phyloP scores from a whole-genome alignment of 2,797 vertebrate species.

The Emydoidea blandingii region DNA sequence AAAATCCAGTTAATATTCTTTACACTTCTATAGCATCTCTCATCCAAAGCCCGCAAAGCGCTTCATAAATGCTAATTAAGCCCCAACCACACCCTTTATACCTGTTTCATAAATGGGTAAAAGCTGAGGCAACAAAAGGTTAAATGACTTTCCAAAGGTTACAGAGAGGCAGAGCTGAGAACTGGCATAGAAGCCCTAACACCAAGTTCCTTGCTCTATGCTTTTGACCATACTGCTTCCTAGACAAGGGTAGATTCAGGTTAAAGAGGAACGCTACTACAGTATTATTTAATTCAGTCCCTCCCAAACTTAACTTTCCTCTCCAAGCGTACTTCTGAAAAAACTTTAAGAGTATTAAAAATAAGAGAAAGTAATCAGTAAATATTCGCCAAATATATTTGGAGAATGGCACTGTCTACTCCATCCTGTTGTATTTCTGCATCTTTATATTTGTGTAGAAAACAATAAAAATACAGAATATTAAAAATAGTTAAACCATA shows the following conservation, averaged over 20 bases:
- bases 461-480: not conserved
- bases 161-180: not conserved
- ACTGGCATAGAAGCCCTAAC: not conserved
- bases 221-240: constrained; percentile 25
- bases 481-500: not conserved
- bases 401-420: not conserved
- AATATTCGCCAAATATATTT: accelerated
- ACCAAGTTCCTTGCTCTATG: not conserved
- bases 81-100: not conserved
- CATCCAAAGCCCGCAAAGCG: not conserved
- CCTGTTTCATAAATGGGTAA: not conserved
- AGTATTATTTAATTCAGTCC: constrained; percentile 12
- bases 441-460: not conserved
- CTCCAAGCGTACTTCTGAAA: constrained; percentile 47
- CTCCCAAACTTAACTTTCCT: constrained; percentile 57
- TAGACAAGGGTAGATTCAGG: constrained; percentile 51
- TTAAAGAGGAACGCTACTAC: not conserved
- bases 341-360: not conserved
- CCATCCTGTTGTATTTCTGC: accelerated
- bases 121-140: not conserved
- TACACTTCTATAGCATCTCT: not conserved
- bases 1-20: constrained; percentile 32
- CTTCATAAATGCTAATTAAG: not conserved
- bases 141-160: not conserved
- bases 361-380: not conserved